A percentile compares a stretch with the other conserved stretches of the same genome.
phyloP scores from a whole-genome alignment of 2,888 invertebrate genomes.

The Notocelia uddmanniana region DNA sequence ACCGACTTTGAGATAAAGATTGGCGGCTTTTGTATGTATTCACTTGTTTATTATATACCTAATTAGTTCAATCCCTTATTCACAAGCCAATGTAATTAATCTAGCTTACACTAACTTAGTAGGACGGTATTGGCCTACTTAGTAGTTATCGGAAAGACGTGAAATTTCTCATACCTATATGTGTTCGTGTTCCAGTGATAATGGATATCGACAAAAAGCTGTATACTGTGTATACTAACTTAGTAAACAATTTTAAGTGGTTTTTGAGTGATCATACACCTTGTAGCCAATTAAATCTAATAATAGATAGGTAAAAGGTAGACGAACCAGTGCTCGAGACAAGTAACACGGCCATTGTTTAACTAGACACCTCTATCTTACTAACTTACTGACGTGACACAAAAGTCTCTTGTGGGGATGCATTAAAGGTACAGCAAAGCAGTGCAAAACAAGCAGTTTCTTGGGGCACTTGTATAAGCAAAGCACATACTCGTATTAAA shows the following conservation, averaged over 20 bases:
- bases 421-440: too few species aligned
- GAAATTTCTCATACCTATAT: slow-evolving; percentile 23
- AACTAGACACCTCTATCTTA: not conserved
- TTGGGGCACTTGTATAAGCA: too few species aligned
- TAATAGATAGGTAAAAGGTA: not conserved
- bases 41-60: too few species aligned
- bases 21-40: too few species aligned
- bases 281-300: not conserved
- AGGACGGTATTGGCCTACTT: slow-evolving; percentile 20
- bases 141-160: slow-evolving; percentile 21
- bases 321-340: not conserved
- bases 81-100: not conserved
- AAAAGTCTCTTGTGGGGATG: too few species aligned
- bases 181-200: slow-evolving; percentile 3
- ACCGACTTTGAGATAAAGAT: too few species aligned
- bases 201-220: slow-evolving; percentile 19
- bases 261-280: not conserved
- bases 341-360: not conserved
- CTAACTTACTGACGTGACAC: too few species aligned
- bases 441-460: too few species aligned
- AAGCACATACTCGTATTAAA: too few species aligned
- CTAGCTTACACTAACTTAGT: not conserved
- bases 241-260: not conserved
- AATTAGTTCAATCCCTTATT: too few species aligned
- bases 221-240: not conserved